Evolutionary conservation across 2,113 vertebrate genomes (phyloP), one percentile per base, ranked within the genome.

Genomic region (Montifringilla adamsi): DNA sequence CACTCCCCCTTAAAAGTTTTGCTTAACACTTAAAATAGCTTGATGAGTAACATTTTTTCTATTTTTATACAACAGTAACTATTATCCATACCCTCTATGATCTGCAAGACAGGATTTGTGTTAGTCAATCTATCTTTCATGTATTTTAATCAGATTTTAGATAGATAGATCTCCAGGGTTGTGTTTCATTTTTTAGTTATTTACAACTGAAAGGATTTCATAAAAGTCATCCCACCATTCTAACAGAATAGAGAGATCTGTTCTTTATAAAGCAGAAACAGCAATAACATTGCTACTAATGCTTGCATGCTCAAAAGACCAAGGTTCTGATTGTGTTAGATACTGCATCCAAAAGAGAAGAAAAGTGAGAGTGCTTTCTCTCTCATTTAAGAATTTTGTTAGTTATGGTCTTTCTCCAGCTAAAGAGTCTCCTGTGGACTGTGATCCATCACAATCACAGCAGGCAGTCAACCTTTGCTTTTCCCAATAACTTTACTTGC

Each of bases 1-100:
- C 64, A 92, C 60, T 87, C 64, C 68, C 43, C 73, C 80, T 94
- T 94, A 88, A 30, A 84, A 92, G 60, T 89, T 90, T 60, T 81
- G 60, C 64, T 87, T 77, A 84, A 50, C 21, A 55, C 68, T 85
- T 88, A 63, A 77, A 95, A 94, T 68, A 94, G 86, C 55, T 78
- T 91, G 31, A 67, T 55, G 76, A 89, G 43, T 94, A 93, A 92
- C 24, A 3, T 84, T 81, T 92, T 68, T 70, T 12, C 66, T 83
- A 83, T 93, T 88, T 96, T 88, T 82, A 89, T 47, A 77, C 33
- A 78, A 74, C 30, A 39, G 78, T 59, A 82, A 70, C 64, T 93
- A 41, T 85, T 67, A 90, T 16, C 47, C 21, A 84, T 35, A 87
- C 33, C 8, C 19, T 68, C 9, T 37, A 21, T 67, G 50, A 94